Base-by-base conservation (phyloP, 2,888 invertebrate genomes). In the Trimorus sp. region DNA sequence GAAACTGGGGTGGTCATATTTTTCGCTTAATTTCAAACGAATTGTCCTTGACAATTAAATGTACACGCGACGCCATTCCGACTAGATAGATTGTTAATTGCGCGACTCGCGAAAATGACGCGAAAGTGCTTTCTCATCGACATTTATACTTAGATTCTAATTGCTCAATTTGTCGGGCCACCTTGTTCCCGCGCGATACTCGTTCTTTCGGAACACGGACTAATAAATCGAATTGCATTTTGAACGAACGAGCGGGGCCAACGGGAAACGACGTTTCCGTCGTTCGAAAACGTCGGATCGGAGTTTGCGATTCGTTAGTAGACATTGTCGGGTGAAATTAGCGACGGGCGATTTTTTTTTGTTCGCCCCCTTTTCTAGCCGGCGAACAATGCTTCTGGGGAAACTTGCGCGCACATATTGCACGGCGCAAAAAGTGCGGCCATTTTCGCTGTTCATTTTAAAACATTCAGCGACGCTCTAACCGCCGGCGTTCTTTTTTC, bases 161-260 rank as follows among this genome's bases (percentile, higher is more conserved):
- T 79, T 77, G 79, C 69, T 77, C 79, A 77, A 83, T 83, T 83
- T 83, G 71, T 79, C 54, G 36, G 45, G 14, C 38, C 75, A 54
- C 71, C 71, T 71, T 76, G 76, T 82, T 79, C 59, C 76, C 63
- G 40, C 62, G 54, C 83, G 79, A 79, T 79, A 77, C 69, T 73
- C 73, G 63, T 63, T 83, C 79, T 76, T 75, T 78, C 70, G 62
- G 79, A 71, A 79, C 70, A 58, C 74, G 48, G 49, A 74, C 69
- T 83, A 78, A 83, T 83, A 80, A 80, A 83, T 80, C 75, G 83
- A 83, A 83, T 81, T 83, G 80, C 83, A 75, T 80, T 78, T 80
- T 78, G 80, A 80, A 63, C 75, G 71, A 68, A 80, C 74, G 77
- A 66, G 70, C 73, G 70, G 60, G 60, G 70, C 77, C 76, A 70